Base-by-base conservation (phyloP, 2,888 invertebrate genomes). In the Cryptocephalus primarius region DNA sequence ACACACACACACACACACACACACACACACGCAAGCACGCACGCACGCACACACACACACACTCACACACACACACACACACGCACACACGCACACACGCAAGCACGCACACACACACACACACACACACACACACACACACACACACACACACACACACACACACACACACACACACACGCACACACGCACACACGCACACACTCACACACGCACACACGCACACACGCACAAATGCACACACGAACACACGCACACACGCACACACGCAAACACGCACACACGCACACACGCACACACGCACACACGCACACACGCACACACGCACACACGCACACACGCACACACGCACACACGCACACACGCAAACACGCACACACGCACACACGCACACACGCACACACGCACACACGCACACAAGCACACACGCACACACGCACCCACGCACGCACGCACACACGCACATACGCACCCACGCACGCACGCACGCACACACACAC, bases 71-170 rank as follows among this genome's bases (percentile, higher is more conserved):
- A 11, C 40, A 40, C 40, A 40, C 40, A 40, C 40, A 40, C 40
- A 40, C 40, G 9, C 40, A 40, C 40, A 40, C 40, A 40, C 40
- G 9, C 40, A 40, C 40, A 40, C 40, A 40, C 40, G 13, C n/a
- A n/a, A n/a, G n/a, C n/a, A 40, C 40, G 9, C 40, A 40, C 40
- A 40, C 40, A 40, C 40, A 40, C 40, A 40, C 40, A 40, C 40
- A 40, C 40, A 40, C 40, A 40, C 40, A 40, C 40, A 40, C 4
- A 9, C 40, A 40, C 40, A 40, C 40, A 40, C 40, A 9, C 40
- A 8, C 40, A 40, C 40, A 40, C 40, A 40, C 4, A 9, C 40
- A 40, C 40, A 40, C 22, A 22, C 22, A 6, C 22, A 4, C 22
- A 22, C 22, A 22, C 22, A 6, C 22, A 22, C 22, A 22, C 22